These are phyloP conservation scores for Telmatherina bonti DNA, from an alignment of 2,797 vertebrate species.

Conservation along the genomic window DNA sequence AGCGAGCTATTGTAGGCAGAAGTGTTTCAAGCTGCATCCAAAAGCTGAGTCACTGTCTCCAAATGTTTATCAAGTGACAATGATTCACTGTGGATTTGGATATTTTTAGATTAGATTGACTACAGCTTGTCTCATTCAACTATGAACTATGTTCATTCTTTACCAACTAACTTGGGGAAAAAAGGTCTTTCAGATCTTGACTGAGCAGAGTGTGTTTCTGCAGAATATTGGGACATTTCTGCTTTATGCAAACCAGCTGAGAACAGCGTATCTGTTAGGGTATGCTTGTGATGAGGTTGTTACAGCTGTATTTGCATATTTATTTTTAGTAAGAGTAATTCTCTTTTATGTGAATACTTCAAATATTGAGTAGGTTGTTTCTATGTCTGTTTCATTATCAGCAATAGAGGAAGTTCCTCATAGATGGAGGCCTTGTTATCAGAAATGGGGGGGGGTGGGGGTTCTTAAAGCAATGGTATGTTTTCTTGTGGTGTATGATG, in stretches of 20 bases:
- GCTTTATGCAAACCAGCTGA: conserved; percentile 4
- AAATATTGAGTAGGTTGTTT: conserved; percentile 9
- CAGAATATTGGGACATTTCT: neutral
- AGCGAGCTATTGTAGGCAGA: neutral
- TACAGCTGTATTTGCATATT: conserved; percentile 1
- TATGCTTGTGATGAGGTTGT: neutral
- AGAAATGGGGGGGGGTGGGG: no score
- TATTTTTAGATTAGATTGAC: conserved; percentile 16
- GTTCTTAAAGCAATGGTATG: neutral
- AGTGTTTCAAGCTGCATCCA: conserved; percentile 7
- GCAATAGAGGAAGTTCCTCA: conserved; percentile 73
- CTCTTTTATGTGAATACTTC: neutral
- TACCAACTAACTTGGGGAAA: no score
- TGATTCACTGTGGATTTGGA: conserved; percentile 56
- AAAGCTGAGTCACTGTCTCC: conserved; percentile 39
- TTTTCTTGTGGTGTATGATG: neutral
- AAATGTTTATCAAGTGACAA: conserved; percentile 54
- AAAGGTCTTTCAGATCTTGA: neutral
- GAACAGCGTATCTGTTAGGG: neutral
- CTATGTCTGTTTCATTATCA: conserved; percentile 51
- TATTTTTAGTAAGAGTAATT: conserved; percentile 5
- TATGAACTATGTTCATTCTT: neutral
- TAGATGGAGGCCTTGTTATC: conserved; percentile 31
- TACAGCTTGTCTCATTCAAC: neutral
- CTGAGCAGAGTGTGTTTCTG: neutral